Base-by-base conservation (phyloP, 2,113 vertebrate genomes). In the Pleuronectes platessa region DNA sequence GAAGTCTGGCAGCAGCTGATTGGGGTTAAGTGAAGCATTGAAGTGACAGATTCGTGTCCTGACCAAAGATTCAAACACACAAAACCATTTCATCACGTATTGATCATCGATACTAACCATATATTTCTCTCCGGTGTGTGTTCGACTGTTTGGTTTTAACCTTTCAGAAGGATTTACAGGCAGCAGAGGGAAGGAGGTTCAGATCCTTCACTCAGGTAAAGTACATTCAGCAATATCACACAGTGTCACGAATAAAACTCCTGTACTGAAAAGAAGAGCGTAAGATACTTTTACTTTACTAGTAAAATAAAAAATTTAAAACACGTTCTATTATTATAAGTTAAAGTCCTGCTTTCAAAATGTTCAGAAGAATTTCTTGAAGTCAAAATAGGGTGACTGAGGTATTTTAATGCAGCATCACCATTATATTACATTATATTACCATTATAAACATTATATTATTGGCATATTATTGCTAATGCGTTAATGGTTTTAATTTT, bases 21-120 rank as follows among this genome's bases (percentile, higher is more conserved):
- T 84, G 86, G 76, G 83, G 88, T 90, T 85, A 89, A 89, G 75
- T 68, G 89, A 88, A 86, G 86, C 79, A 71, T 51, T 82, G 59
- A 85, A 63, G 80, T 76, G 89, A 89, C 77, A 90, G 89, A 88
- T 68, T 81, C 45, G 60, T 45, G 53, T 86, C 68, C 74, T 2
- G 70, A 76, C 80, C 18, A 75, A 81, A 81, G 69, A 81, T 14
- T 66, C 64, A 84, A 70, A 69, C 69, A 24, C 66, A 24, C 66
- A 47, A 45, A 83, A 76, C 75, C 31, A 45, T 76, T 76, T 74
- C 70, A 79, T 69, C 71, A 58, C 7, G 6, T 77, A 85, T 78
- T 31, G 71, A 87, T 85, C 13, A 63, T 51, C 81, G 51, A 71
- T 61, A 67, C 8, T 4, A 3, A 24, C 40, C 2, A 3, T 24